Evolutionary conservation across 2,888 invertebrate genomes (phyloP), one percentile per base, ranked within the genome.

Genomic region (Dastarcus helophoroides): DNA sequence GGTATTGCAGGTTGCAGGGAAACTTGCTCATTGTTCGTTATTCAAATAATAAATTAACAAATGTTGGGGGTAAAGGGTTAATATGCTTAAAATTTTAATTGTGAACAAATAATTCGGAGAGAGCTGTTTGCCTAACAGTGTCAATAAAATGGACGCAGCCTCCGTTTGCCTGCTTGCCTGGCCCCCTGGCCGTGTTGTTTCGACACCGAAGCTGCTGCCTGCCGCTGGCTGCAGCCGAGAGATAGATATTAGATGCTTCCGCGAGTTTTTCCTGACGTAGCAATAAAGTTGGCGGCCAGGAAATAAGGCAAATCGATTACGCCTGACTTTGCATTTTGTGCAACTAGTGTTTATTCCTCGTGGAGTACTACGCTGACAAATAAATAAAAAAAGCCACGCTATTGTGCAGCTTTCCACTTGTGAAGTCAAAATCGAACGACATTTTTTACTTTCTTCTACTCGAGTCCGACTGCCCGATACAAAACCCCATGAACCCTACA

Each of bases 21-120:
- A n/a, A n/a, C n/a, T n/a, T n/a, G n/a, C n/a, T n/a, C n/a, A n/a
- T 33, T 39, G 41, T 39, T 35, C 41, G 46, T 44, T 51, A 43
- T 47, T 46, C 52, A 46, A 53, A 51, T 44, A 56, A 46, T 44
- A 48, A 51, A 49, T 53, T 50, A 50, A 50, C 51, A 53, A 54
- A 53, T 50, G 49, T 47, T 42, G 47, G 50, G n/a, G 50, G 46
- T 54, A 53, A 60, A 58, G 59, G 60, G 60, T 60, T 59, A 62
- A 58, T 53, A 54, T 55, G 60, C 60, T 57, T 60, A 55, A 58
- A 59, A 60, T 62, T 62, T 62, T 62, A 62, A 62, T 62, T 60
- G 60, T 60, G 62, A 60, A 54, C 60, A 62, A 62, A 62, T 60
- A 61, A 48, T 48, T 43, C 44, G 36, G 29, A 30, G 26, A 33